Evolutionary conservation across 2,888 invertebrate genomes (phyloP), one percentile per base, ranked within the genome.

Genomic region (Steinernema scapterisci): DNA sequence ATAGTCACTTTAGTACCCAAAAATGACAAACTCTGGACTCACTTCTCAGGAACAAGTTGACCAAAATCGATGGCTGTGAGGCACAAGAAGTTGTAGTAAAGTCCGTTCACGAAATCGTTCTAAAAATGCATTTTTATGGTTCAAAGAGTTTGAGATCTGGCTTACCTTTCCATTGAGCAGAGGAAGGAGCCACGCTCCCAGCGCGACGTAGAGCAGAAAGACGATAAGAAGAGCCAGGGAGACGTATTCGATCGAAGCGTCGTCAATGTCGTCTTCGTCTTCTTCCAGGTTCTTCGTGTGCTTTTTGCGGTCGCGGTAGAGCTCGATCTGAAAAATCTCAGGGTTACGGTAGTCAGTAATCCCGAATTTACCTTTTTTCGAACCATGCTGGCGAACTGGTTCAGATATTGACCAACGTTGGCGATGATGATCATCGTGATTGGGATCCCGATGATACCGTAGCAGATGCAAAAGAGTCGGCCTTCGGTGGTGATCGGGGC

Each of bases 401-500:
- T 85, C 23, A 86, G 73, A 75, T 85, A 87, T 73, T 86, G 86
- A 25, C 86, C 86, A 38, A 86, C 83, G 72, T 86, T 87, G 19
- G 86, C 86, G 73, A 86, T 87, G 63, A 86, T 86, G 51, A 86
- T 87, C 86, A 86, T 87, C 2, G 86, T 86, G 27, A 86, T 75
- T 19, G 85, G 86, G 54, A 86, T 86, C n/a, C 84, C 76, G n/a
- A 56, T 48, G 31, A 76, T 44, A 7, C 86, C 86, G 70, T 87
- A 86, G 44, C 83, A 76, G 23, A 86, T 85, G 56, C 86, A 86
- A 76, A 86, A 85, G 73, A 86, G 78, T 45, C 86, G 79, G 43
- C 86, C 86, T 25, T 82, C 79, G 48, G 81, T 77, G 0, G 86
- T 87, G 75, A 86, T 83, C 9, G 86, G 86, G n/a, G 83, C 84